These are phyloP conservation scores for Eleginops maclovinus DNA, from an alignment of 2,113 vertebrate genomes.

Conservation along the genomic window DNA sequence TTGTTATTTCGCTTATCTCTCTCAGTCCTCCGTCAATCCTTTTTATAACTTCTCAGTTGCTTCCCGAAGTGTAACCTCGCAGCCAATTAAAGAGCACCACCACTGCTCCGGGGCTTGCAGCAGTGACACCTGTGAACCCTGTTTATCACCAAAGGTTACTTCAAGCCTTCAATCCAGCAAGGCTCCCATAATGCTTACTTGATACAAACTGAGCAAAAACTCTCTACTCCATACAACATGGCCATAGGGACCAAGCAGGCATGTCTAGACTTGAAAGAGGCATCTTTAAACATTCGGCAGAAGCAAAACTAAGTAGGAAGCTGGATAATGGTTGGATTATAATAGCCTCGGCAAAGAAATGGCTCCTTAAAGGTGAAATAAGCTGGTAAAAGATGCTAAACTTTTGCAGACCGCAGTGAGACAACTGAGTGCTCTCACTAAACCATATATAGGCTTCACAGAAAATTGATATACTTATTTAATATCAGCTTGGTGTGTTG, in stretches of 20 bases:
- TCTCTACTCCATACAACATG: constrained; percentile 11
- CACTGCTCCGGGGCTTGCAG: constrained; percentile 36
- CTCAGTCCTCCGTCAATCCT: constrained; percentile 34
- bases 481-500: constrained; percentile 67
- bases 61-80: constrained; percentile 36
- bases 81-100: constrained; percentile 75
- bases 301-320: constrained; percentile 44
- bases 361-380: constrained; percentile 51
- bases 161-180: constrained; percentile 48
- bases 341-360: constrained; percentile 48
- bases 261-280: constrained; percentile 48
- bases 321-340: constrained; percentile 64
- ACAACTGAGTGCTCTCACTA: constrained; percentile 52
- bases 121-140: constrained; percentile 69
- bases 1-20: constrained; percentile 15
- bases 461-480: constrained; percentile 73
- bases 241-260: constrained; percentile 32
- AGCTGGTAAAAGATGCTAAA: constrained; percentile 30
- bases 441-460: constrained; percentile 60
- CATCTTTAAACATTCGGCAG: constrained; percentile 48
- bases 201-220: constrained; percentile 51
- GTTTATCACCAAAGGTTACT: constrained; percentile 62
- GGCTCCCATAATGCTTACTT: constrained; percentile 38
- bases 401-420: constrained; percentile 49
- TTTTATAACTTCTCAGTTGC: constrained; percentile 46